phyloP scores from a whole-genome alignment of 2,797 vertebrate genomes.

The Allobates femoralis region DNA sequence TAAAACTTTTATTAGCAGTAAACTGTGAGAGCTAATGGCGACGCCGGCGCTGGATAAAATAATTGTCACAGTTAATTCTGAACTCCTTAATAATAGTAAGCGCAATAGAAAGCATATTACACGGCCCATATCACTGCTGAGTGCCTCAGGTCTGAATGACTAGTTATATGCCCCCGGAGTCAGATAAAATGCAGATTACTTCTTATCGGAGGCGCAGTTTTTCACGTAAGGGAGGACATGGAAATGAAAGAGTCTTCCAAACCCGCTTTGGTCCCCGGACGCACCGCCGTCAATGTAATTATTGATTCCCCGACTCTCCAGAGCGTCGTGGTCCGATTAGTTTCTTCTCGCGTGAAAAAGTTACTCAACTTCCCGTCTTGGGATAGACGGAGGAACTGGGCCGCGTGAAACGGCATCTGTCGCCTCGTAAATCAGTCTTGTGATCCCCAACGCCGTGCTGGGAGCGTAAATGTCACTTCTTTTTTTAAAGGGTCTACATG shows the following conservation, averaged over 20 bases:
- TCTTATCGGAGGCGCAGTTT: constrained; percentile 78
- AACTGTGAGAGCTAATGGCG: constrained; percentile 82
- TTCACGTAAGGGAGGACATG: constrained; percentile 69
- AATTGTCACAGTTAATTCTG: constrained; percentile 87
- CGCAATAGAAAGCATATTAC: constrained; percentile 85
- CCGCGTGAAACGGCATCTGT: constrained; percentile 3
- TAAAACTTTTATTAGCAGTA: constrained; percentile 86
- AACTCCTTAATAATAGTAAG: constrained; percentile 87
- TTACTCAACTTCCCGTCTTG: constrained; percentile 12
- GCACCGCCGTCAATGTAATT: background rate
- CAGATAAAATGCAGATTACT: constrained; percentile 85
- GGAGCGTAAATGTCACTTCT: constrained; percentile 9
- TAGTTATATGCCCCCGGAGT: constrained; percentile 85
- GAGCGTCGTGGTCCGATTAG: background rate
- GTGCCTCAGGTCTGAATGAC: constrained; percentile 85
- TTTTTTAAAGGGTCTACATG: background rate
- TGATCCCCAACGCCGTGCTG: constrained; percentile 3
- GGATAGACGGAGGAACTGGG: background rate
- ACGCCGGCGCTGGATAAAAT: constrained; percentile 80
- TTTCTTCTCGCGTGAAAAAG: background rate
- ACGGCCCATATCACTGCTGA: constrained; percentile 85
- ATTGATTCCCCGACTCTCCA: background rate
- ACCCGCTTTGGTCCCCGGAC: background rate
- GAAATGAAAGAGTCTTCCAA: constrained; percentile 43
- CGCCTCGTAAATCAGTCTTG: background rate